Evolutionary conservation across 2,888 invertebrate genomes (phyloP), one percentile per base, ranked within the genome.

Genomic region (Merodon equestris): DNA sequence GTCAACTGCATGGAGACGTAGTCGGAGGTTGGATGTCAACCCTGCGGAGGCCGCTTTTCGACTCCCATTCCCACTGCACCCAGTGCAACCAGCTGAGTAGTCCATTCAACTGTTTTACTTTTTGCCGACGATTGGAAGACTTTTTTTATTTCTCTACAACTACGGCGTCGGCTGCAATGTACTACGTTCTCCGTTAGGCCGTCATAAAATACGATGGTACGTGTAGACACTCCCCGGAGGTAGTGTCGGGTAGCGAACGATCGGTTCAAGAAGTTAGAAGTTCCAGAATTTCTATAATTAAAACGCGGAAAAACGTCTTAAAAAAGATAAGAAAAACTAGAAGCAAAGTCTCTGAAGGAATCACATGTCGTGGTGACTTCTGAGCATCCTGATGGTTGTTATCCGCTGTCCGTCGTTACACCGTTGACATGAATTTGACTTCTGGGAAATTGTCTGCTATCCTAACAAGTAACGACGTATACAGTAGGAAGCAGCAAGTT

Each of bases 1-100:
- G 75, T 74, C 74, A 82, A 60, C 73, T 73, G 73, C 73, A 68
- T 27, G 57, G 61, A 48, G 57, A 34, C 44, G 14, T 38, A 38
- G 36, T 27, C 27, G 27, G 36, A 48, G 60, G 77, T 63, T 72
- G 63, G 73, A 67, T 58, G 73, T 68, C 77, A 73, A 71, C 66
- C 71, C 70, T 71, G 64, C 15, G 58, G 58, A 63, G 50, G 45
- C 71, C 56, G 51, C 58, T 4, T 18, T 48, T 53, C 53, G 36
- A 17, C 53, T 48, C 51, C 15, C 19, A 34, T 10, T 34, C 27
- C 17, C 48, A 15, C 13, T 34, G 42, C n/a, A 36, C 57, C 54
- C 51, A 7, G 27, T 27, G 27, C n/a, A n/a, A n/a, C 27, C 27
- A 27, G 27, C 7, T n/a, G n/a, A n/a, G n/a, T 7, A 27, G 27